phyloP scores from a whole-genome alignment of 2,113 vertebrate genomes.

The Lagopus leucura region DNA sequence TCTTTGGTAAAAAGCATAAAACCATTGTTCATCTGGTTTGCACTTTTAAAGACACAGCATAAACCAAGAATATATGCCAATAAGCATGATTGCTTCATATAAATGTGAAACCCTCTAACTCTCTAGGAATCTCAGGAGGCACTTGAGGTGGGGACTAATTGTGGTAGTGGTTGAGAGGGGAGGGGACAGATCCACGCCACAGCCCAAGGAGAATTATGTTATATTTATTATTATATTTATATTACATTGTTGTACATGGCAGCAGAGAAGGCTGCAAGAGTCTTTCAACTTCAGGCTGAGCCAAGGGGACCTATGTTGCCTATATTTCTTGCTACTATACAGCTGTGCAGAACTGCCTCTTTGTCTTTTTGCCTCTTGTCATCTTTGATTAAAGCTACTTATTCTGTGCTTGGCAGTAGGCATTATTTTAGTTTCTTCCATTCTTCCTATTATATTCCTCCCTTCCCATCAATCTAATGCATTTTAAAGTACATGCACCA shows the following conservation, averaged over 20 bases:
- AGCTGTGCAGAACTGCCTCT: background rate
- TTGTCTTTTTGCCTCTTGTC: background rate
- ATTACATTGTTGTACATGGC: too few relatives aligned
- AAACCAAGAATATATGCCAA: background rate
- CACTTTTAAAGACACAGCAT: background rate
- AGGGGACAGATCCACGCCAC: background rate
- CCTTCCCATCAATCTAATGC: background rate
- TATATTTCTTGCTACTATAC: background rate
- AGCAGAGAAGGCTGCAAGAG: background rate
- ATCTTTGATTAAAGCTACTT: background rate
- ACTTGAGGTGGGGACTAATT: background rate
- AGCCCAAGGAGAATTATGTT: background rate
- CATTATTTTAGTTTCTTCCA: background rate
- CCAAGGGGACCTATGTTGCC: background rate
- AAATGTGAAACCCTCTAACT: background rate
- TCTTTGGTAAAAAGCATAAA: constrained; percentile 45
- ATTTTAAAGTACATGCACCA: background rate
- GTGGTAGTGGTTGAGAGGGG: background rate
- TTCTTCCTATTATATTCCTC: background rate
- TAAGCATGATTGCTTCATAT: background rate
- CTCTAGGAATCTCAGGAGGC: background rate
- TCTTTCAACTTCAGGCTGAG: background rate
- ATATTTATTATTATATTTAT: too few relatives aligned
- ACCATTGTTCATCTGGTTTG: background rate
- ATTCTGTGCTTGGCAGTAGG: background rate